Conservation (phyloP, 2,113 vertebrate genomes). For the Irena cyanogastra region DNA sequence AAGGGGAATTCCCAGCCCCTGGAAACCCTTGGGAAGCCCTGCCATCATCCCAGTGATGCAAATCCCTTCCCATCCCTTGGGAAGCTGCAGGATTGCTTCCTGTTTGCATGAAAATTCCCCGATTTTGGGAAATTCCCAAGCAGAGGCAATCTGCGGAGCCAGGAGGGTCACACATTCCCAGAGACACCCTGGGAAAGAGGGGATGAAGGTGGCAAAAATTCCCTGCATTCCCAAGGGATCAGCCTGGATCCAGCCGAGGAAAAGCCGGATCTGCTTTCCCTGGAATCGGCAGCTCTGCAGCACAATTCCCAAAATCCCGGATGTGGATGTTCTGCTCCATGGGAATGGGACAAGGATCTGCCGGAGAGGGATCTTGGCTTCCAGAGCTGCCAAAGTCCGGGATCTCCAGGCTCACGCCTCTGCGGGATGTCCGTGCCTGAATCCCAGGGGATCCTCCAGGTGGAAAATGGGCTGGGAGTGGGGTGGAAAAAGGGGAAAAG, state of each 20-base stretch:
- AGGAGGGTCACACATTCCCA: accelerated
- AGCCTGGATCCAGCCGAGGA: neutral
- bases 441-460: neutral
- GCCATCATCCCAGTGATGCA: neutral
- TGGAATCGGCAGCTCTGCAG: neutral
- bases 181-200: neutral
- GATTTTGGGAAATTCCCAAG: neutral
- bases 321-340: neutral
- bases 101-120: accelerated
- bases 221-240: neutral
- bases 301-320: neutral
- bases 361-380: neutral
- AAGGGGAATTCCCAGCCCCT: neutral
- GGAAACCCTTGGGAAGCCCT: neutral
- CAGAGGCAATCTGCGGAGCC: neutral
- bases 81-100: neutral
- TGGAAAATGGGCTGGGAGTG: neutral
- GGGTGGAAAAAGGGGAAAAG: no score
- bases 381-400: accelerated
- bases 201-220: neutral
- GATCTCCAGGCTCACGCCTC: neutral
- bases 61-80: accelerated
- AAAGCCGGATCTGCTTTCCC: neutral
- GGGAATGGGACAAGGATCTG: neutral
- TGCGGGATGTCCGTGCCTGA: accelerated